Conservation (phyloP, 2,888 invertebrate genomes). For the Epinotia nisella region DNA sequence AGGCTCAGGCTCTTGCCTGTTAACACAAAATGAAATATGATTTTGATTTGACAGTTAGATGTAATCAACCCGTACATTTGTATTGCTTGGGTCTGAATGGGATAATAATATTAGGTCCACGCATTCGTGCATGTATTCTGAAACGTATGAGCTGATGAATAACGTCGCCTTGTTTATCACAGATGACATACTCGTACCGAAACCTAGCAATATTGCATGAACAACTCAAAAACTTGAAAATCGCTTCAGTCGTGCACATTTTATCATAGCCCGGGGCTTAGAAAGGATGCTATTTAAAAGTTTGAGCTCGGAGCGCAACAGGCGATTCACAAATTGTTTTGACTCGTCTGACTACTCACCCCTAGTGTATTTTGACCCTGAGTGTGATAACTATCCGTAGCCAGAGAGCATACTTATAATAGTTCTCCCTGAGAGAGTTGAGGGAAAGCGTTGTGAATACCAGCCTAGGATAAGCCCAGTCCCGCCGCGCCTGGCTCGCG, state of each 20-base stretch:
- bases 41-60: no score
- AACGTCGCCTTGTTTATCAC: background rate
- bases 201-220: conserved; percentile 12
- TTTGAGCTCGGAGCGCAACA: conserved; percentile 54
- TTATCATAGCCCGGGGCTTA: conserved; percentile 67
- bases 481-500: conserved; percentile 63
- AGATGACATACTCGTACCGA: background rate
- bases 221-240: conserved; percentile 56
- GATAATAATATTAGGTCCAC: no score
- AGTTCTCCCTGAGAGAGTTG: background rate
- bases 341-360: background rate
- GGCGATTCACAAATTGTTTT: no score
- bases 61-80: no score
- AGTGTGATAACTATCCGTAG: background rate
- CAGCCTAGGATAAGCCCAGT: conserved; percentile 60
- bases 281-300: conserved; percentile 67
- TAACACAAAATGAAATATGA: no score
- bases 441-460: background rate
- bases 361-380: background rate
- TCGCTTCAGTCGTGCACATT: conserved; percentile 59
- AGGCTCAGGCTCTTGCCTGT: no score
- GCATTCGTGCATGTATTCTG: background rate
- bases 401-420: background rate
- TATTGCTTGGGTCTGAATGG: no score
- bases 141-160: background rate